These are phyloP conservation scores for Drosophila jambulina DNA, from an alignment of 1,140 invertebrate species.

Conservation along the genomic window DNA sequence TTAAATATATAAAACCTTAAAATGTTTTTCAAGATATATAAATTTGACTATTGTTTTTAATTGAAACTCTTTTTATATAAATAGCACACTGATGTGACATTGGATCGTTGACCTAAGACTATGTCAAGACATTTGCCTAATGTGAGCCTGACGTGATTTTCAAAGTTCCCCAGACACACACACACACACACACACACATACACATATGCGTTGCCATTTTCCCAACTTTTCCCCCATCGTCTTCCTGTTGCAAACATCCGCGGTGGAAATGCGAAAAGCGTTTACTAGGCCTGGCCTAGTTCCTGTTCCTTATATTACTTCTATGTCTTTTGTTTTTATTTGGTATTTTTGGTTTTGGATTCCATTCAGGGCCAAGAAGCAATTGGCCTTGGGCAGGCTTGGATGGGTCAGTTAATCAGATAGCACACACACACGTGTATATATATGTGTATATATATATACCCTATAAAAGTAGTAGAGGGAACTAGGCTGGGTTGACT, in stretches of 20 bases:
- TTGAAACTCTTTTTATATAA: background rate
- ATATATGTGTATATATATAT: background rate
- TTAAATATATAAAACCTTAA: background rate
- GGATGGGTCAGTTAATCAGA: slow-evolving; percentile 74
- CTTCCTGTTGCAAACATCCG: slow-evolving; percentile 71
- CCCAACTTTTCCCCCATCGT: slow-evolving; percentile 7
- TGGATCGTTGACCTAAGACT: background rate
- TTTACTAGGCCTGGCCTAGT: slow-evolving; percentile 63
- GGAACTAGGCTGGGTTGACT: slow-evolving; percentile 41
- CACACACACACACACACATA: background rate
- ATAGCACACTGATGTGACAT: background rate
- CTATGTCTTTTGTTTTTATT: background rate
- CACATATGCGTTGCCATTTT: slow-evolving; percentile 3
- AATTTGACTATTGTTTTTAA: background rate
- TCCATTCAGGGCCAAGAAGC: slow-evolving; percentile 39
- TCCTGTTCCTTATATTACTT: slow-evolving; percentile 37
- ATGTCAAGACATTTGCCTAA: slow-evolving; percentile 43
- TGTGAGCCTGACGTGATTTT: slow-evolving; percentile 72
- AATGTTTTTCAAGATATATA: background rate
- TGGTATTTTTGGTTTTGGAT: background rate
- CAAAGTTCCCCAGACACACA: background rate
- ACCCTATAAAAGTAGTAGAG: background rate
- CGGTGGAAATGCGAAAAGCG: slow-evolving; percentile 25
- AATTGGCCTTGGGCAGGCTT: slow-evolving; percentile 65
- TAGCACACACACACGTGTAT: slow-evolving; percentile 40